Evolutionary conservation across 35 echinoderm and acorn worm genomes (phyloP), one percentile per base, ranked within the genome.

Genomic region (Eucidaris tribuloides): DNA sequence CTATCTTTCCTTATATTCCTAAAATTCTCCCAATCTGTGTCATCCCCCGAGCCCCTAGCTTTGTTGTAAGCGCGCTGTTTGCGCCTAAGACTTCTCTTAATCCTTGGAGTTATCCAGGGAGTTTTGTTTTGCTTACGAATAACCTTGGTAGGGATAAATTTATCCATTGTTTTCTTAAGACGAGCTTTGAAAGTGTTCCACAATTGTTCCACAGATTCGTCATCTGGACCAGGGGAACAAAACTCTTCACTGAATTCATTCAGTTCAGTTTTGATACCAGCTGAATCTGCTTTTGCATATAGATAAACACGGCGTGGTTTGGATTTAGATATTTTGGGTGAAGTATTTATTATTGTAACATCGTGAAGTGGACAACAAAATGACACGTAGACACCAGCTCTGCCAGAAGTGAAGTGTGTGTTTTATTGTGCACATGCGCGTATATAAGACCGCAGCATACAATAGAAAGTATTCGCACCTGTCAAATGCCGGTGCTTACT

Each of bases 31-130:
- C 80, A 82, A n/a, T 82, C 80, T 6, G 34, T n/a, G n/a, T n/a
- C 64, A 38, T 70, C 30, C 41, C 41, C 31, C 30, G 34, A 70
- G 64, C n/a, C n/a, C n/a, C n/a, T n/a, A n/a, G n/a, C 79, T 2
- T 39, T 46, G 18, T 79, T 79, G 44, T 79, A 79, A 24, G 76
- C 42, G 27, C 76, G 76, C 5, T 79, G 76, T 79, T 79, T 46
- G 17, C 76, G 2, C 7, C 76, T 42, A n/a, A 45, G 45, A 3
- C 39, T 23, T 46, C 76, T 46, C 2, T 46, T 32, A 13, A 79
- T 18, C 11, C 52, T 79, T 0, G 29, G 2, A 27, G 76, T 49
- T 49, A 79, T 49, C 76, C 76, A 79, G 32, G 76, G 76, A 28
- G 77, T 80, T 57, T 80, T 46, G 9, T 80, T 46, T 9, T 45